Evolutionary conservation across 2,888 invertebrate species (phyloP), one percentile per base, ranked within the genome.

Genomic region (Cinara cedri): DNA sequence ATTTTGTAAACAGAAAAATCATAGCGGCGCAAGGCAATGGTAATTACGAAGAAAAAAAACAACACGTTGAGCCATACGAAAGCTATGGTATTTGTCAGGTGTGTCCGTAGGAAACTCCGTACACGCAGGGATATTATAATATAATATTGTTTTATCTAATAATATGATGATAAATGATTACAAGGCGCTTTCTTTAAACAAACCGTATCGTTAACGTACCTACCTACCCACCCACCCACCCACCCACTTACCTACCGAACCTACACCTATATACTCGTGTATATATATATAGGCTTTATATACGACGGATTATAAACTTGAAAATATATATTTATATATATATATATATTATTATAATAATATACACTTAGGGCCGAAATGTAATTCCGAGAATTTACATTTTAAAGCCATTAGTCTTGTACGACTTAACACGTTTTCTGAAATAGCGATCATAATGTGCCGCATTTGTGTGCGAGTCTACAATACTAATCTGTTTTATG

Each of bases 351-450:
- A 34, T 34, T 34, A 34, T 34, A 4, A 34, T 34, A 34, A 34
- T 34, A 34, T 19, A 72, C 21, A 51, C 54, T 65, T 74, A 65
- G 54, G 21, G 44, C 42, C 63, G 24, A 54, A 75, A 65, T 75
- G n/a, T 54, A 54, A 75, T 54, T 65, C n/a, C 24, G n/a, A 68
- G 26, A 57, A 76, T 76, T 76, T 76, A 19, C 76, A 76, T 76
- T 57, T 76, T 46, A 76, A 76, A 46, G 16, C 54, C 44, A 75
- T 75, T 75, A 65, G 75, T 75, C 19, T 55, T 66, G 46, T 55
- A 66, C 34, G 76, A 68, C 49, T 49, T 57, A 46, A 34, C 76
- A 68, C 55, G 16, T 68, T 66, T 74, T 34, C 46, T 42, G 19
- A 57, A 54, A 75, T 34, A 4, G n/a, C 24, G 54, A 75, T 72